These are phyloP conservation scores for Brotula barbata DNA, from an alignment of 2,797 vertebrate species.

Conservation along the genomic window DNA sequence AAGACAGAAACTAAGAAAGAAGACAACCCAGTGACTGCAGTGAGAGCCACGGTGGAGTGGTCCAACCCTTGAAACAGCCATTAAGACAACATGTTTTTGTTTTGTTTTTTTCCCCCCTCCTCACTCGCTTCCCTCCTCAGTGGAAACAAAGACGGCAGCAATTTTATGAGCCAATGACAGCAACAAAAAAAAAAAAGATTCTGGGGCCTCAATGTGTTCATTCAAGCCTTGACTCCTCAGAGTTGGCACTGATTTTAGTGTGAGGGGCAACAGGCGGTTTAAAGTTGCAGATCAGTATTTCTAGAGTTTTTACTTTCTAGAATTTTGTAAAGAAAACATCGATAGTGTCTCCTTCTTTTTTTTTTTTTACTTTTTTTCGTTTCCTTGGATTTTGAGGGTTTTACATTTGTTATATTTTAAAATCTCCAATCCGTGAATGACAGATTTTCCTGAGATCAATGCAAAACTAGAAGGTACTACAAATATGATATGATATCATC, in stretches of 20 bases:
- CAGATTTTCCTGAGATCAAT: no score
- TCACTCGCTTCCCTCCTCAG: slow-evolving; percentile 55
- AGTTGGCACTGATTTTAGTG: slow-evolving; percentile 72
- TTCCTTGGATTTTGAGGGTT: background rate
- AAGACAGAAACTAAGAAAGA: slow-evolving; percentile 58
- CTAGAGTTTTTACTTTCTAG: background rate
- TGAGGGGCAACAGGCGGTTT: slow-evolving; percentile 55
- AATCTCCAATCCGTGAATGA: no score
- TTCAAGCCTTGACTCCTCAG: slow-evolving; percentile 70
- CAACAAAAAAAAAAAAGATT: slow-evolving; percentile 72
- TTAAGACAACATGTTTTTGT: slow-evolving; percentile 76
- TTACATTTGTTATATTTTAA: no score
- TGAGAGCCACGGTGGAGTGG: slow-evolving; percentile 38
- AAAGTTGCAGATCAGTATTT: slow-evolving; percentile 34
- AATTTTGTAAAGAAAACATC: no score
- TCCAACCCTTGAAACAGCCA: slow-evolving; percentile 68
- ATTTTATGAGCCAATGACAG: slow-evolving; percentile 82
- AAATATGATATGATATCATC: no score
- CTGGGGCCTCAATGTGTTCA: slow-evolving; percentile 72
- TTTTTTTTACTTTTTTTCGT: background rate
- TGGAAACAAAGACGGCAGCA: slow-evolving; percentile 71
- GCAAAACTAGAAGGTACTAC: no score
- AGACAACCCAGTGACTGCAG: slow-evolving; percentile 52
- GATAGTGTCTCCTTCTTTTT: background rate
- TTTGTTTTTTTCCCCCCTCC: slow-evolving; percentile 44